Percentiles rank a stretch among this genome's conserved stretches.
Conservation (phyloP, 2,888 invertebrate genomes). For the Sesamia inferens region DNA sequence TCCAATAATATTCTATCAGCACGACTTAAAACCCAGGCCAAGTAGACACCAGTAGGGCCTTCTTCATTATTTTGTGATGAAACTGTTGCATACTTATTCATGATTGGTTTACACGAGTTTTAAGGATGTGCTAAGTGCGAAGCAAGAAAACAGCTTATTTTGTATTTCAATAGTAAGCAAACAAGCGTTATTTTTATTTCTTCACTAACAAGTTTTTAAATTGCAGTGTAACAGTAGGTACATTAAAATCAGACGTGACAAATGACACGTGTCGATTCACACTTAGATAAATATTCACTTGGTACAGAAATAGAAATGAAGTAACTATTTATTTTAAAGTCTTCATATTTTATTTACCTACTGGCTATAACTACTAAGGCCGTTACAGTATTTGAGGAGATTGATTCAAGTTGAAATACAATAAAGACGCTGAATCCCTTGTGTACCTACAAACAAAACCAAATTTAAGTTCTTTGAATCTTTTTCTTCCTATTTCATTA, state of each 20-base stretch:
- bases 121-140: neutral
- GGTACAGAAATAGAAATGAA: conserved; percentile 51
- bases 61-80: neutral
- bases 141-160: neutral
- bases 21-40: neutral
- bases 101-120: neutral
- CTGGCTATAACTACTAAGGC: conserved; percentile 13
- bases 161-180: conserved; percentile 10
- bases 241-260: conserved; percentile 42
- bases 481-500: too few relatives aligned
- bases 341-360: conserved; percentile 32
- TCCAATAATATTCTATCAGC: neutral
- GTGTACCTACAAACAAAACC: too few relatives aligned
- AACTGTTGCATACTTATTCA: neutral
- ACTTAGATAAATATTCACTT: conserved; percentile 51
- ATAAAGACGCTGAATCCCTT: neutral
- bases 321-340: conserved; percentile 42
- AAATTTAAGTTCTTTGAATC: too few relatives aligned
- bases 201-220: conserved; percentile 31
- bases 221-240: conserved; percentile 31
- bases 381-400: conserved; percentile 11
- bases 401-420: conserved; percentile 16
- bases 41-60: neutral
- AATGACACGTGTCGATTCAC: conserved; percentile 43
- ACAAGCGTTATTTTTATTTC: conserved; percentile 29